Evolutionary conservation across 1,140 invertebrate genomes (phyloP).

Genomic region (honey bee (Apis mellifera)): Amel_HAv3.1 CM009931.2:753001-753500

Average conservation of each 20-base stretch:
- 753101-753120: too few species aligned
- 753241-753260: not conserved
- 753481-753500: not conserved
- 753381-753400: not conserved
- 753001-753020: too few species aligned
- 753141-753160: not conserved
- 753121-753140: too few species aligned
- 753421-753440: not conserved
- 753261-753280: not conserved
- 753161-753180: too few species aligned
- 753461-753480: not conserved
- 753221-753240: not conserved
- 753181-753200: too few species aligned
- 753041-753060: too few species aligned
- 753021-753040: too few species aligned
- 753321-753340: not conserved
- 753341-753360: not conserved
- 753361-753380: not conserved
- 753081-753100: too few species aligned
- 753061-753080: too few species aligned
- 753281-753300: not conserved
- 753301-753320: not conserved
- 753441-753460: not conserved
- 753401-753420: not conserved
- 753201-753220: too few species aligned